A percentile compares a stretch with the other conserved stretches of the same genome.
These are phyloP conservation scores for Deilephila elpenor DNA, from an alignment of 2,888 invertebrate genomes.

Conservation along the genomic window DNA sequence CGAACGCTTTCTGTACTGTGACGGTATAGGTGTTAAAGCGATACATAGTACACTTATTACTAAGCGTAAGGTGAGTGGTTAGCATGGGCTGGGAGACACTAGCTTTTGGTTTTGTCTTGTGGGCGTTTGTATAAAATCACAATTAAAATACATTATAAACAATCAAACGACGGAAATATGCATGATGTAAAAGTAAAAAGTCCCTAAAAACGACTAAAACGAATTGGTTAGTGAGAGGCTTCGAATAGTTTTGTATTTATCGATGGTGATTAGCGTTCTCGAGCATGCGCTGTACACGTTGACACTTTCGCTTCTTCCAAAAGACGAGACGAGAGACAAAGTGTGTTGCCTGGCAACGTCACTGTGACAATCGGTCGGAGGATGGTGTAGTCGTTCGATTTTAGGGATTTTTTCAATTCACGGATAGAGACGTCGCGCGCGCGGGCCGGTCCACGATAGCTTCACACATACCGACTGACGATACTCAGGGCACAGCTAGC, in stretches of 20 bases:
- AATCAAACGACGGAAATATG: slow-evolving; percentile 52
- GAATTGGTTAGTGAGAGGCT: slow-evolving; percentile 60
- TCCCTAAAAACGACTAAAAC: slow-evolving; percentile 61
- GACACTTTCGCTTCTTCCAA: slow-evolving; percentile 80
- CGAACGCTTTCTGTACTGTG: slow-evolving; percentile 11
- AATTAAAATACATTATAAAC: slow-evolving; percentile 34
- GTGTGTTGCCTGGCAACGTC: slow-evolving; percentile 58
- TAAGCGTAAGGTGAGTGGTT: slow-evolving; percentile 63
- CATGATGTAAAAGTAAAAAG: slow-evolving; percentile 61
- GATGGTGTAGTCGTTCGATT: slow-evolving; percentile 75
- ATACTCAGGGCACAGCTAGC: slow-evolving; percentile 19
- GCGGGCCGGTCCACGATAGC: slow-evolving; percentile 5
- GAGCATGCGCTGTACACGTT: slow-evolving; percentile 83
- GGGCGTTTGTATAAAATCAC: slow-evolving; percentile 61
- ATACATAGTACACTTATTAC: slow-evolving; percentile 5
- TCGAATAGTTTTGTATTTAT: slow-evolving; percentile 66
- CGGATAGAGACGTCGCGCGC: slow-evolving; percentile 48
- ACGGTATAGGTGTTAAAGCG: not conserved
- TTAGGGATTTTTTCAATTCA: slow-evolving; percentile 52
- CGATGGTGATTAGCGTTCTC: slow-evolving; percentile 74
- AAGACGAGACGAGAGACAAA: slow-evolving; percentile 53
- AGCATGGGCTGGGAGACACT: slow-evolving; percentile 75
- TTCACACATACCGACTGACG: slow-evolving; percentile 17
- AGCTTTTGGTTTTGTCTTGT: slow-evolving; percentile 80
- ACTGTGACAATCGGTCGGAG: slow-evolving; percentile 80